Percentiles rank a stretch among this genome's conserved stretches.
phyloP scores from a whole-genome alignment of 2,797 vertebrate species.

The Cheirogaleus major region DNA sequence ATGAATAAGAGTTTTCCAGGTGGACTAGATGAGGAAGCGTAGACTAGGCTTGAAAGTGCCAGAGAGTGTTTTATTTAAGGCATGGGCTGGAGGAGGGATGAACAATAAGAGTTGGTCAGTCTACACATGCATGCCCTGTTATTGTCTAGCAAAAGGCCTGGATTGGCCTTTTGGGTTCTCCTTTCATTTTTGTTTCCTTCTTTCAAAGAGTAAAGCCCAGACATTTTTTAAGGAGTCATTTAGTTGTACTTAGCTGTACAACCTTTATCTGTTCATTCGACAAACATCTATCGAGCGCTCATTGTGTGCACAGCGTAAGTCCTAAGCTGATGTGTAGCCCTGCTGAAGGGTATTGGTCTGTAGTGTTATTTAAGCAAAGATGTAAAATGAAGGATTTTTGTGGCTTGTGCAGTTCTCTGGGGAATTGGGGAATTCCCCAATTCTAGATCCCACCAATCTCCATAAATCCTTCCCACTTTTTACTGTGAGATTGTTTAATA shows the following conservation, averaged over 20 bases:
- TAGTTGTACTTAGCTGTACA: neutral
- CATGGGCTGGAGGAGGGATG: neutral
- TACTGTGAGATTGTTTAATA: neutral
- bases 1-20: neutral
- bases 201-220: neutral
- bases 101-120: rapidly evolving
- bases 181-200: neutral
- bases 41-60: neutral
- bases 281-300: neutral
- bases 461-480: neutral
- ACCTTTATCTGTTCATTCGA: neutral
- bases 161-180: neutral
- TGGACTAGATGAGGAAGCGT: neutral
- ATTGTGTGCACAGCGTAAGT: neutral
- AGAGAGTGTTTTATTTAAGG: neutral
- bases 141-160: neutral
- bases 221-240: neutral
- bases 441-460: neutral
- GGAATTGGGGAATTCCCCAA: neutral
- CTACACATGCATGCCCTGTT: neutral
- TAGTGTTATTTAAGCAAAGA: neutral
- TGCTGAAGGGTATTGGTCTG: neutral
- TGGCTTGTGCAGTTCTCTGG: neutral
- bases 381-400: neutral
- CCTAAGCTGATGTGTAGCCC: neutral